Percentiles rank a stretch among this genome's conserved stretches.
phyloP scores from a whole-genome alignment of 1,140 invertebrate species.

The Aculops lycopersici region DNA sequence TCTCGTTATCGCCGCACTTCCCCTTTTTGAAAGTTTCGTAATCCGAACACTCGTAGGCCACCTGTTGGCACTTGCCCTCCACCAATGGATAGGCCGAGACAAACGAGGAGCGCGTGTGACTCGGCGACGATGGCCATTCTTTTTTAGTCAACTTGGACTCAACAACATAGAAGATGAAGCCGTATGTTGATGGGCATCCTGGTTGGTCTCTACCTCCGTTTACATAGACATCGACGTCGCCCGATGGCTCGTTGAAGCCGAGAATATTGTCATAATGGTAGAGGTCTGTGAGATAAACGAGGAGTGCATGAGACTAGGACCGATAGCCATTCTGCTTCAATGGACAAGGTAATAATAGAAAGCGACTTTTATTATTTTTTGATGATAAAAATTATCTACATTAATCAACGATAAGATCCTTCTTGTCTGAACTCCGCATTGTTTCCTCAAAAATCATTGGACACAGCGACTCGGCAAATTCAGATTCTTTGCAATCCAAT shows the following conservation, averaged over 20 bases:
- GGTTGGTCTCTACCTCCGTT: constrained; percentile 36
- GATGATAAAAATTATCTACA: constrained; percentile 25
- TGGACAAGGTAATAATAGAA: constrained; percentile 10
- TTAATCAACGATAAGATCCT: too few relatives aligned
- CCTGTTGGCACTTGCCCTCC: constrained; percentile 1
- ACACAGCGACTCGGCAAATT: too few relatives aligned
- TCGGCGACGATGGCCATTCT: too few relatives aligned
- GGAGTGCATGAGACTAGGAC: constrained; percentile 43
- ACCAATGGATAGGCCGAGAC: too few relatives aligned
- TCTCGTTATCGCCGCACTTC: constrained; percentile 1
- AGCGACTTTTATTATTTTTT: constrained; percentile 7
- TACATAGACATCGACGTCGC: constrained; percentile 33
- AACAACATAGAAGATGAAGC: too few relatives aligned
- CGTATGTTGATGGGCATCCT: constrained; percentile 20
- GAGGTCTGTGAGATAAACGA: constrained; percentile 54
- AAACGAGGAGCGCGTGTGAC: too few relatives aligned
- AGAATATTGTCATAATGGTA: constrained; percentile 45
- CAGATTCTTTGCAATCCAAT: too few relatives aligned
- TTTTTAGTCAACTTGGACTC: too few relatives aligned
- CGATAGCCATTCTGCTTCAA: constrained; percentile 39
- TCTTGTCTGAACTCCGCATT: too few relatives aligned
- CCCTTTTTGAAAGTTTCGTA: not conserved
- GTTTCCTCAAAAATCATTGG: too few relatives aligned
- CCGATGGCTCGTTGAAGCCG: constrained; percentile 28
- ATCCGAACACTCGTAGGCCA: not conserved